Conservation (phyloP, 2,113 vertebrate genomes). For the Diadophis punctatus region DNA sequence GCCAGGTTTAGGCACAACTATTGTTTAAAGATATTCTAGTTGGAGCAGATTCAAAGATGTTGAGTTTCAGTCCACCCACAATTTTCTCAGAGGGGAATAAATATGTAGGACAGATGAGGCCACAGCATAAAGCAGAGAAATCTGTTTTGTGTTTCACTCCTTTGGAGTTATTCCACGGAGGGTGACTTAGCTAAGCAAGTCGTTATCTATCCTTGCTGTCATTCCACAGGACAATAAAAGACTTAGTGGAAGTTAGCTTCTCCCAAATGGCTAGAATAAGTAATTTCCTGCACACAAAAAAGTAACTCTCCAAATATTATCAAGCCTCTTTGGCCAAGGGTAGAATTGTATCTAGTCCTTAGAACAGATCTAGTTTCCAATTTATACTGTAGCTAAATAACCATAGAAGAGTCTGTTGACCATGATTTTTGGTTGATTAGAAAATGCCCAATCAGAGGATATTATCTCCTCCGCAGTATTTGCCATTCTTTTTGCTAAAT, state of each 20-base stretch:
- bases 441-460: not conserved
- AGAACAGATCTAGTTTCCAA: not conserved
- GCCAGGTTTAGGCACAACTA: not conserved
- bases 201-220: not conserved
- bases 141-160: not conserved
- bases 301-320: not conserved
- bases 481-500: not conserved
- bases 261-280: not conserved
- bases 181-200: not conserved
- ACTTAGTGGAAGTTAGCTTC: not conserved
- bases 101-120: not conserved
- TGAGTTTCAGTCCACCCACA: not conserved
- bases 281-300: not conserved
- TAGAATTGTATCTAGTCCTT: not conserved
- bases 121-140: not conserved
- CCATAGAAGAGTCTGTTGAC: not conserved
- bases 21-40: not conserved
- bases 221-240: not conserved
- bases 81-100: not conserved
- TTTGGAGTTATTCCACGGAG: not conserved
- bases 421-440: not conserved
- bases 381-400: no score
- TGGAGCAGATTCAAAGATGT: not conserved
- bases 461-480: not conserved
- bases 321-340: not conserved